Evolutionary conservation across 2,797 vertebrate genomes (phyloP).

Genomic region (Nyctibius grandis): DNA sequence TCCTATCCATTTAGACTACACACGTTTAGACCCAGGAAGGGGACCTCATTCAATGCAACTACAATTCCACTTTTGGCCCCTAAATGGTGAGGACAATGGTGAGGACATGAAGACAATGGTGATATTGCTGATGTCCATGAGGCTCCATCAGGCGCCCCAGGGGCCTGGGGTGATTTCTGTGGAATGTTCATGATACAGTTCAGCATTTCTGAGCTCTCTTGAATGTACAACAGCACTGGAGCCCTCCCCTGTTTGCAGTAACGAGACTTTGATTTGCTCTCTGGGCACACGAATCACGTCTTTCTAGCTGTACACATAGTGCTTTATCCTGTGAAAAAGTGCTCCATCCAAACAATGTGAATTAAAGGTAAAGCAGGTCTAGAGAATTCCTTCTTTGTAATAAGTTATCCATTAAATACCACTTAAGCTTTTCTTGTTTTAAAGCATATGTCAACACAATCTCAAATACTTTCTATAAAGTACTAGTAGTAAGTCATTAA

Average conservation of each 20-base stretch:
- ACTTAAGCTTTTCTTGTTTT: conserved; percentile 61
- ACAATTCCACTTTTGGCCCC: background rate
- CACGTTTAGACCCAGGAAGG: background rate
- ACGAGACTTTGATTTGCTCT: background rate
- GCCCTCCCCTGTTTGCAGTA: background rate
- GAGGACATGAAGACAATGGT: background rate
- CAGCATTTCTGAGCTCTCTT: background rate
- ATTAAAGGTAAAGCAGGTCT: conserved; percentile 18
- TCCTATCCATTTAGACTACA: background rate
- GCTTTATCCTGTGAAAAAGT: background rate
- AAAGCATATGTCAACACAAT: conserved; percentile 71
- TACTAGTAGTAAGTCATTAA: conserved; percentile 78
- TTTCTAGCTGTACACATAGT: background rate
- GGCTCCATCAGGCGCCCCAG: background rate
- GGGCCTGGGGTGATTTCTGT: background rate
- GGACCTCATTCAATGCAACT: background rate
- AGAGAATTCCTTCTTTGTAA: conserved; percentile 66
- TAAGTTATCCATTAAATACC: conserved; percentile 74
- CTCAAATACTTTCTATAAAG: conserved; percentile 72
- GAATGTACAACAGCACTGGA: background rate
- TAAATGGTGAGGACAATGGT: rapidly evolving
- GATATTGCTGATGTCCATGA: background rate
- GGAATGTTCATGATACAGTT: background rate
- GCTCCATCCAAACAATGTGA: background rate
- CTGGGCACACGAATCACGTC: background rate